Evolutionary conservation across 2,888 invertebrate genomes (phyloP), one percentile per base, ranked within the genome.

Genomic region (Nipponacmea schrenckii): DNA sequence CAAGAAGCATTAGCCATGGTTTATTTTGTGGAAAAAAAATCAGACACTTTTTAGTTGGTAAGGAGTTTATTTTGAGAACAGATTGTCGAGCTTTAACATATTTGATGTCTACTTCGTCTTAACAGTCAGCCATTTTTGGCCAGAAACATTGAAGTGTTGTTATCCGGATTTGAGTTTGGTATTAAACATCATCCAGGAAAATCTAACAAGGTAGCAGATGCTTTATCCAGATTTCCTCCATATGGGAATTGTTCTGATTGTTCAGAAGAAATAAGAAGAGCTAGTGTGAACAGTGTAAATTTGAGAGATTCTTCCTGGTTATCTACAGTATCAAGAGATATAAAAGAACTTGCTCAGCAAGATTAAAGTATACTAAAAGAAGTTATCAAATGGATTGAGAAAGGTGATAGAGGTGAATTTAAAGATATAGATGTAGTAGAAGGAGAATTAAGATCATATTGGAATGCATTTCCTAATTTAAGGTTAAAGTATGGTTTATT

Each of bases 1-100:
- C 24, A 63, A 63, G 63, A 63, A 20, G 24, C 39, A n/a, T 64
- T 64, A 64, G 64, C 64, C 15, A 20, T 56, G 56, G 56, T 56
- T 48, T 48, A 48, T 48, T 48, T 48, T n/a, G 48, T 48, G 15
- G 17, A 0, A n/a, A 48, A 63, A 63, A 26, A n/a, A 15, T 20
- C n/a, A 56, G 56, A 56, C 56, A 56, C 3, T 56, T 56, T 20
- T 17, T 56, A 56, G 8, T 56, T 20, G 56, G 56, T 56, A 20
- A 17, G 1, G 15, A 56, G 20, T 56, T 56, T 56, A 56, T 20
- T 5, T 56, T 56, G 20, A 56, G 56, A 10, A 56, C 56, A 8
- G 56, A 56, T 10, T 56, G 56, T 56, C 56, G 56, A 20, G 56
- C 20, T 20, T 56, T 56, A 17, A 56, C 56, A 17, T 56, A 56